phyloP scores from a whole-genome alignment of 2,113 vertebrate genomes.

The Dryoscopus gambensis region DNA sequence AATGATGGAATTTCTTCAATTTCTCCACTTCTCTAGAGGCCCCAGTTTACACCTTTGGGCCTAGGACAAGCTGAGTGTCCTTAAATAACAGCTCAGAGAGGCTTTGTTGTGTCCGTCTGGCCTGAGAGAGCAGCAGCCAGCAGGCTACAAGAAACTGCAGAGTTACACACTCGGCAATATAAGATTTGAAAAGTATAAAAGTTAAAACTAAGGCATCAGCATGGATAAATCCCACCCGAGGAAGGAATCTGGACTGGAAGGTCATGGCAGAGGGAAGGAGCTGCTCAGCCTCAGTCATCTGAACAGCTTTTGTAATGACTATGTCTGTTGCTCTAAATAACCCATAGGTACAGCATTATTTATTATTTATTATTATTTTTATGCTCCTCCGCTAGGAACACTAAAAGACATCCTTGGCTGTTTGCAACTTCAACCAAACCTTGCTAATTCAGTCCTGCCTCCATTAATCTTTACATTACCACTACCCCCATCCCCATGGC shows the following conservation, averaged over 20 bases:
- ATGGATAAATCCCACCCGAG: background rate
- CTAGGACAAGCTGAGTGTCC: too few species aligned
- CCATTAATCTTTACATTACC: background rate
- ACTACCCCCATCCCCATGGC: fast-evolving
- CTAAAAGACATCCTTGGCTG: background rate
- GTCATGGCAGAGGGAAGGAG: background rate
- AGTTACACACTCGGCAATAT: too few species aligned
- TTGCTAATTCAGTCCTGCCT: background rate
- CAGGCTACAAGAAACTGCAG: too few species aligned
- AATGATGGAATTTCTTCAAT: too few species aligned
- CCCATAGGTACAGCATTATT: background rate
- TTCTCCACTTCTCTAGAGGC: too few species aligned
- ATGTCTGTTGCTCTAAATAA: background rate
- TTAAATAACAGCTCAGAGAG: too few species aligned
- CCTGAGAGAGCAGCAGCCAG: too few species aligned
- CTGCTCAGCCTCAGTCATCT: background rate
- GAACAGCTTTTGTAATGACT: background rate
- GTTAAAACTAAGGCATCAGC: too few species aligned
- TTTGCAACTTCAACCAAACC: background rate
- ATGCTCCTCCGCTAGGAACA: background rate
- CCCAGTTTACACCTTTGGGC: too few species aligned
- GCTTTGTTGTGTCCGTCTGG: too few species aligned
- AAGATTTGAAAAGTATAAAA: too few species aligned
- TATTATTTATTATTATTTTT: background rate
- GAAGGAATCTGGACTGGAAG: background rate